phyloP scores from a whole-genome alignment of 1,140 invertebrate species.

The Drosophila pseudoananassae region DNA sequence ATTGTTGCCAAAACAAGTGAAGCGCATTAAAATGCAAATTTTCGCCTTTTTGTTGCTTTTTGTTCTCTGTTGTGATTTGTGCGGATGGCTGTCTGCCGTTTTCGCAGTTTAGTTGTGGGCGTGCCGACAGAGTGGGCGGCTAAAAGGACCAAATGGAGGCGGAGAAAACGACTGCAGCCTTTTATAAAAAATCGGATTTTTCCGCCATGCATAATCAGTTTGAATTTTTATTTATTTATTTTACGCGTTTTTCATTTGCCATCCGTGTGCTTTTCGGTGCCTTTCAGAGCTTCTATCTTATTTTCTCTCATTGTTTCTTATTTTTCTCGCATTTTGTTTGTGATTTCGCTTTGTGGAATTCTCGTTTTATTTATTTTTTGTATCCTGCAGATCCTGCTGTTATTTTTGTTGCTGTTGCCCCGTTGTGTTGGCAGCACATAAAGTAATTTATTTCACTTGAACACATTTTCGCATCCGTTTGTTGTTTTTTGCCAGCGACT shows the following conservation, averaged over 20 bases:
- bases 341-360: slow-evolving; percentile 62
- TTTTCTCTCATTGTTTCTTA: slow-evolving; percentile 53
- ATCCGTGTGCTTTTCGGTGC: slow-evolving; percentile 22
- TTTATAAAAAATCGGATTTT: slow-evolving; percentile 71
- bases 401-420: slow-evolving; percentile 25
- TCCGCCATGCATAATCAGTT: slow-evolving; percentile 80
- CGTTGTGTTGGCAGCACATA: slow-evolving; percentile 57
- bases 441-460: slow-evolving; percentile 82
- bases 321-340: slow-evolving; percentile 43
- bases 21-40: slow-evolving; percentile 82
- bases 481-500: slow-evolving; percentile 48
- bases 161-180: slow-evolving; percentile 28
- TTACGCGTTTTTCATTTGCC: slow-evolving; percentile 79
- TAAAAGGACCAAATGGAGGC: slow-evolving; percentile 23
- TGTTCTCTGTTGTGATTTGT: slow-evolving; percentile 66
- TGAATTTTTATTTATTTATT: slow-evolving; percentile 81
- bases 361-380: slow-evolving; percentile 28
- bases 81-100: slow-evolving; percentile 51
- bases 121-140: slow-evolving; percentile 28
- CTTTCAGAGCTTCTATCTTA: slow-evolving; percentile 29
- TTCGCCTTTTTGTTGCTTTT: slow-evolving; percentile 46
- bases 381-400: slow-evolving; percentile 2
- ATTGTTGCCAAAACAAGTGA: slow-evolving; percentile 68
- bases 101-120: slow-evolving; percentile 74
- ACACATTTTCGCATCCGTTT: slow-evolving; percentile 68